Percentiles rank a stretch among this genome's conserved stretches.
These are phyloP conservation scores for Paracyclopina nana DNA, from an alignment of 1,140 invertebrate genomes.

Conservation along the genomic window DNA sequence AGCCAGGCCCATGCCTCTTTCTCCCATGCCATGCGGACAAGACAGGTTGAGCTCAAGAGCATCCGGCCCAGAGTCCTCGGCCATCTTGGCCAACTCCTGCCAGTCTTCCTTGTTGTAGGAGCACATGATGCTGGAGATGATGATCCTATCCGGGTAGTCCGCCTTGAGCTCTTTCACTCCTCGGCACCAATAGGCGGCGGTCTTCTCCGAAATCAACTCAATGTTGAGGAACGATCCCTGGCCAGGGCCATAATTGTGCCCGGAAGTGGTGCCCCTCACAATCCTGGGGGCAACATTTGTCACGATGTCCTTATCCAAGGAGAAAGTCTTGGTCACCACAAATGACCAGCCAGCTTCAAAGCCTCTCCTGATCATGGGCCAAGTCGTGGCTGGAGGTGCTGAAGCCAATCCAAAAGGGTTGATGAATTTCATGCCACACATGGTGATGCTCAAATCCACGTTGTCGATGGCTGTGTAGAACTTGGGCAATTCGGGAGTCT, in stretches of 20 bases:
- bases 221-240: conserved; percentile 92
- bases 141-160: conserved; percentile 69
- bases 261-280: conserved; percentile 72
- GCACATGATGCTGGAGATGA: conserved; percentile 96
- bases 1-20: conserved; percentile 89
- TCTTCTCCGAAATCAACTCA: conserved; percentile 94
- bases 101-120: conserved; percentile 69
- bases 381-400: conserved; percentile 80
- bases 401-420: conserved; percentile 95
- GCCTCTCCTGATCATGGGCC: conserved; percentile 79
- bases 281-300: conserved; percentile 95
- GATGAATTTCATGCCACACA: conserved; percentile 48
- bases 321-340: conserved; percentile 87
- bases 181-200: conserved; percentile 68
- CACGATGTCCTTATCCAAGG: conserved; percentile 82
- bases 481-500: conserved; percentile 51
- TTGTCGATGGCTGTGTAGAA: conserved; percentile 82
- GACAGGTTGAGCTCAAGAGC: conserved; percentile 88
- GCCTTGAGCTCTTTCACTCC: conserved; percentile 70
- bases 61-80: conserved; percentile 70
- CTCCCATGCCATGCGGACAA: conserved; percentile 96
- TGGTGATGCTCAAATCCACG: conserved; percentile 40
- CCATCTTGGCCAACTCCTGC: conserved; percentile 51
- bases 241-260: conserved; percentile 75
- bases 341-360: conserved; percentile 95